A percentile compares a stretch with the other conserved stretches of the same genome.
These are phyloP conservation scores for Ahaetulla prasina DNA, from an alignment of 2,113 vertebrate genomes.

Conservation along the genomic window DNA sequence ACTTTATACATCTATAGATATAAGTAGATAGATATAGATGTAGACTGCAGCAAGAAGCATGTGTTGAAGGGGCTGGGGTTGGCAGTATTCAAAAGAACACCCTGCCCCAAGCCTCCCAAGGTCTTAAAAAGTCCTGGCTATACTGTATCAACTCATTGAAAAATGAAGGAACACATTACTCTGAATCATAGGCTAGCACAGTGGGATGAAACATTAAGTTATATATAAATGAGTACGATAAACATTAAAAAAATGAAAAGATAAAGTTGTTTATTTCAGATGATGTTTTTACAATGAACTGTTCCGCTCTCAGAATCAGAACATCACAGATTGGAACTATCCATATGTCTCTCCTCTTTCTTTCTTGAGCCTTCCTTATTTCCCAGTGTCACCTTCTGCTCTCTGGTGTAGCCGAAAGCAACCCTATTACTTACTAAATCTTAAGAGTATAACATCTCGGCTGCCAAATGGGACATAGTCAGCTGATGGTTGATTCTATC, in stretches of 20 bases:
- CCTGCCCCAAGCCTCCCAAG: neutral
- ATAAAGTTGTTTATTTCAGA: accelerated
- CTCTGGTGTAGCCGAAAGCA: neutral
- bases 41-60: neutral
- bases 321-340: neutral
- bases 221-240: neutral
- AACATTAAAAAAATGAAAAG: neutral
- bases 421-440: neutral
- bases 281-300: neutral
- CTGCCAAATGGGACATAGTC: no score
- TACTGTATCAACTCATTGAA: neutral
- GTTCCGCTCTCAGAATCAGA: neutral
- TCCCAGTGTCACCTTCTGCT: neutral
- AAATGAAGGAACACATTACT: neutral
- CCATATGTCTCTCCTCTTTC: neutral
- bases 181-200: neutral
- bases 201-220: neutral
- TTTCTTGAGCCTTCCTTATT: neutral
- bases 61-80: neutral
- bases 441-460: no score
- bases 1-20: neutral
- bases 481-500: no score
- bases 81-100: neutral
- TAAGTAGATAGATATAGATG: neutral
- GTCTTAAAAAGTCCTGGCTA: neutral